Conservation (phyloP, 1,140 invertebrate species). For the Drosophila murphyi region DNA sequence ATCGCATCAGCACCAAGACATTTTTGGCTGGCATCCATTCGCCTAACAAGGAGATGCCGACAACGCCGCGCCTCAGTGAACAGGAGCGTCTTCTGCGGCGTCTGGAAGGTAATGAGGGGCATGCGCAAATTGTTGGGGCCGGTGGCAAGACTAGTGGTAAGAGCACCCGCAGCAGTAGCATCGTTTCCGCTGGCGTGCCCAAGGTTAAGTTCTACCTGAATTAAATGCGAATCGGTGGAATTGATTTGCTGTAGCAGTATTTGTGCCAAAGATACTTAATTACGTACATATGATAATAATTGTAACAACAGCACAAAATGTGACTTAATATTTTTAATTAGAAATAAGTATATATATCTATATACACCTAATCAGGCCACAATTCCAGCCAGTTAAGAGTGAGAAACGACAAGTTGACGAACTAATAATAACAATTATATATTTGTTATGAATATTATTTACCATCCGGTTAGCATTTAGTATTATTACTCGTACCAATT, state of each 20-base stretch:
- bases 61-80: conserved; percentile 72
- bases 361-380: conserved; percentile 26
- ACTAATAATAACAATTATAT: conserved; percentile 18
- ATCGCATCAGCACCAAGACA: conserved; percentile 75
- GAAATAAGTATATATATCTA: conserved; percentile 18
- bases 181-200: conserved; percentile 66
- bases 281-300: conserved; percentile 26
- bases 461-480: conserved; percentile 29
- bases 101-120: conserved; percentile 82
- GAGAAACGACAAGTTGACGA: conserved; percentile 13
- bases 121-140: conserved; percentile 56
- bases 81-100: conserved; percentile 76
- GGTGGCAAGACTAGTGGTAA: conserved; percentile 69
- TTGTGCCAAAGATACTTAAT: conserved; percentile 75
- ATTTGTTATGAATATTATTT: neutral
- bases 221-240: conserved; percentile 25
- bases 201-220: conserved; percentile 78
- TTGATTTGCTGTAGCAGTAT: conserved; percentile 56
- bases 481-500: conserved; percentile 49
- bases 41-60: conserved; percentile 71
- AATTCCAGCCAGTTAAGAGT: conserved; percentile 35
- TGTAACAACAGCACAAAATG: conserved; percentile 51
- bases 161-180: conserved; percentile 74
- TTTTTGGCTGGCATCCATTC: conserved; percentile 73
- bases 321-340: conserved; percentile 73